Conservation (phyloP, 1,140 invertebrate species). For the Oedothorax gibbosus region DNA sequence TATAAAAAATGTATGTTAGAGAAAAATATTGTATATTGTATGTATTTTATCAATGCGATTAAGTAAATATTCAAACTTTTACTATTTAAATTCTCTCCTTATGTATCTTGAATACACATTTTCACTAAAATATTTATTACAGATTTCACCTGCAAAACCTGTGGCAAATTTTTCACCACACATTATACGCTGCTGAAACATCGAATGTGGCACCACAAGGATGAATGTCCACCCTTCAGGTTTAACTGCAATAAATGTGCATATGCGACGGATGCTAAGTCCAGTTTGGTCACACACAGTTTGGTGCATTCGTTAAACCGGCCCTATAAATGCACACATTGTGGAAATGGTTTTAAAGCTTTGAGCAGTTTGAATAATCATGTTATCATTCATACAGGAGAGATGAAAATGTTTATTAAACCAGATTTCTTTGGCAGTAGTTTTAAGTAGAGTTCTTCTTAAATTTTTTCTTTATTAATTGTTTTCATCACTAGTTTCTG, state of each 20-base stretch:
- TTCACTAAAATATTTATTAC: background rate
- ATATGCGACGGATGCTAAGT: conserved; percentile 29
- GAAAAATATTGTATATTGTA: no score
- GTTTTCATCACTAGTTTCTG: no score
- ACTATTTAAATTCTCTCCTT: no score
- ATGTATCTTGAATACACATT: no score
- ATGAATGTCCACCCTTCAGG: conserved; percentile 13
- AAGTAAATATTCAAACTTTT: no score
- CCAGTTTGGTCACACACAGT: conserved; percentile 66
- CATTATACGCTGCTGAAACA: conserved; percentile 1
- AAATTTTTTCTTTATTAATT: no score
- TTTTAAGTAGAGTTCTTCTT: no score
- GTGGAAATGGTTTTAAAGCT: conserved; percentile 44
- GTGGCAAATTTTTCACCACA: conserved; percentile 8
- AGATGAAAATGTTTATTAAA: background rate
- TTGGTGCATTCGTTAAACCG: conserved; percentile 68
- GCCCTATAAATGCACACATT: conserved; percentile 65
- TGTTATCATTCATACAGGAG: conserved; percentile 17
- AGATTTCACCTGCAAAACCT: conserved; percentile 13
- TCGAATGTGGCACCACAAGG: conserved; percentile 18
- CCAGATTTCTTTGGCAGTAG: no score
- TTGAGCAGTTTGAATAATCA: conserved; percentile 29
- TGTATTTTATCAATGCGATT: no score
- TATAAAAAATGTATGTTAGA: no score
- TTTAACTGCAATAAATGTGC: conserved; percentile 27